phyloP scores from a whole-genome alignment of 2,888 invertebrate species.

The Yponomeuta plumbellus region DNA sequence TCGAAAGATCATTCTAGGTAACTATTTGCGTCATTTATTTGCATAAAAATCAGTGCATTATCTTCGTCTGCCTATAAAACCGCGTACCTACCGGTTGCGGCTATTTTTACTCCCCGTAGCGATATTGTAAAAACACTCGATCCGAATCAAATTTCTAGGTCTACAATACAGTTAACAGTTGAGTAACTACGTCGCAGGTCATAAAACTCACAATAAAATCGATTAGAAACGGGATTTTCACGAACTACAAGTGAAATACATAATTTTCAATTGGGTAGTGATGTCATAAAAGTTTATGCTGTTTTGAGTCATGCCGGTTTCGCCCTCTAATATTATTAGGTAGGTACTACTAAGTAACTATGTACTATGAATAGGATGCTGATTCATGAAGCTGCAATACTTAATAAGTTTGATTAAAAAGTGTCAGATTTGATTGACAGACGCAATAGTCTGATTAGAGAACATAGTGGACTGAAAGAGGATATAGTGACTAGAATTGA shows the following conservation, averaged over 20 bases:
- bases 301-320: background rate
- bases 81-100: background rate
- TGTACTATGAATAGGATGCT: too few relatives aligned
- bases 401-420: too few relatives aligned
- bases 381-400: too few relatives aligned
- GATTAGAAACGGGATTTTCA: background rate
- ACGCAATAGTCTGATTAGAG: too few relatives aligned
- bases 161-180: background rate
- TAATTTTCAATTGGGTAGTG: background rate
- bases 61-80: background rate
- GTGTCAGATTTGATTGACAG: too few relatives aligned
- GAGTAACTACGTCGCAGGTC: background rate
- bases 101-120: constrained; percentile 8
- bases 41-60: constrained; percentile 4
- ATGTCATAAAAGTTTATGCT: background rate
- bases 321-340: background rate
- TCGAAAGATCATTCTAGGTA: constrained; percentile 94
- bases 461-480: too few relatives aligned
- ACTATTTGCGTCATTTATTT: constrained; percentile 28
- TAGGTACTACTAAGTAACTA: too few relatives aligned
- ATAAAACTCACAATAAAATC: background rate
- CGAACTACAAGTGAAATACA: background rate
- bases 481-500: too few relatives aligned
- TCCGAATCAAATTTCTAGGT: background rate
- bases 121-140: background rate